Evolutionary conservation across 2,113 vertebrate species (phyloP).

Genomic region (Agapornis roseicollis): DNA sequence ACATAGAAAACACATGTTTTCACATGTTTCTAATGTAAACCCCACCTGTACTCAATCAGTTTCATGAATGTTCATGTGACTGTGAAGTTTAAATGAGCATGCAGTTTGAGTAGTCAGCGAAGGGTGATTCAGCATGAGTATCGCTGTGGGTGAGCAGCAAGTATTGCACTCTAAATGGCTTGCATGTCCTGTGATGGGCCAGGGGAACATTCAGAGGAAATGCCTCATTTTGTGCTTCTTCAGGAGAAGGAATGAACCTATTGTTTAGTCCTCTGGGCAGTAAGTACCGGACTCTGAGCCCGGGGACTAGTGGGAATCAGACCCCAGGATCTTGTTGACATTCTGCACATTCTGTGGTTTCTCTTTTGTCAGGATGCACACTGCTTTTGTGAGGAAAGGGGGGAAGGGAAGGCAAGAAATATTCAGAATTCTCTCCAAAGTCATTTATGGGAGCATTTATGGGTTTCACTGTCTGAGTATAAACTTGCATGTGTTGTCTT

Average conservation of each 20-base stretch:
- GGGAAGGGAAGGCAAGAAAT: conserved; percentile 10
- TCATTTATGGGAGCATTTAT: background rate
- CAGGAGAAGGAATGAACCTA: conserved; percentile 25
- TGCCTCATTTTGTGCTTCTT: conserved; percentile 3
- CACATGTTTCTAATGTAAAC: conserved; percentile 19
- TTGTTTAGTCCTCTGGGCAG: conserved; percentile 26
- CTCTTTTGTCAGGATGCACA: conserved; percentile 22
- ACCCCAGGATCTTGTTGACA: conserved; percentile 34
- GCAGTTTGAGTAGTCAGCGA: accelerated
- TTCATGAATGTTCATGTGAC: background rate
- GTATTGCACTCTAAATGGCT: background rate
- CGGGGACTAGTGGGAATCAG: conserved; percentile 19
- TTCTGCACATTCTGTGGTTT: conserved; percentile 59
- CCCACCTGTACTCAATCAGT: background rate
- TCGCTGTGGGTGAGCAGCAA: background rate
- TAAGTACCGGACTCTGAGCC: background rate
- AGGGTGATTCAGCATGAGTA: accelerated
- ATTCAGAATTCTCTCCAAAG: conserved; percentile 23
- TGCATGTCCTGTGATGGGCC: accelerated
- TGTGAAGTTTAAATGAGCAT: background rate
- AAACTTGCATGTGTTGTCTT: background rate
- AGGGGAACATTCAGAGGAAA: conserved; percentile 19
- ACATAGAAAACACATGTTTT: conserved; percentile 33
- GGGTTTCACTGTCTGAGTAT: background rate
- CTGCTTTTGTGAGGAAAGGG: conserved; percentile 16